Evolutionary conservation across 2,797 vertebrate genomes (phyloP).

Genomic region (Synaphobranchus kaupii): DNA sequence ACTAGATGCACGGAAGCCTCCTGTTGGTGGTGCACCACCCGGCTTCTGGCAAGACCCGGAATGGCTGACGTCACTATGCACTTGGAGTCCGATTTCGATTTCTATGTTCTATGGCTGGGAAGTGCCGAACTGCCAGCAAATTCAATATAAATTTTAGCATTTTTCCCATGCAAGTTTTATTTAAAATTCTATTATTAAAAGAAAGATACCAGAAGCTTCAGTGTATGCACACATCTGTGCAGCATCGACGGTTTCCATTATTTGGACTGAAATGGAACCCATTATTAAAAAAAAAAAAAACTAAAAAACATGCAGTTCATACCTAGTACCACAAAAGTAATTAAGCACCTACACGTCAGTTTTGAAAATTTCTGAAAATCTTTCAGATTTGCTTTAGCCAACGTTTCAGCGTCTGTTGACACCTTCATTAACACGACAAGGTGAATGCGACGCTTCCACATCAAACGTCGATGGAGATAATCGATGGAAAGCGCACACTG

Average conservation of each 20-base stretch:
- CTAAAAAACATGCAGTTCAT: background rate
- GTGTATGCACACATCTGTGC: background rate
- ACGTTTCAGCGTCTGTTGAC: background rate
- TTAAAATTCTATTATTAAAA: background rate
- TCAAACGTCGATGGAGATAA: background rate
- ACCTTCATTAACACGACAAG: background rate
- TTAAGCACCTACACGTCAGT: background rate
- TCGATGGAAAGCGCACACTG: background rate
- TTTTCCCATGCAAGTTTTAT: background rate
- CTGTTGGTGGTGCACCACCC: too few species aligned
- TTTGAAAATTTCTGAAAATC: background rate
- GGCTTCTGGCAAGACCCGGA: too few species aligned
- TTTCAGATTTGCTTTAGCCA: background rate
- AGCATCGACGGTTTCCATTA: background rate
- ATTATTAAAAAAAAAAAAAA: background rate
- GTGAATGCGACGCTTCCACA: background rate
- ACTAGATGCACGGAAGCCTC: background rate
- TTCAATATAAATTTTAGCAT: too few species aligned
- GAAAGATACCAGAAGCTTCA: background rate
- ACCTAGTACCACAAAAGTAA: background rate
- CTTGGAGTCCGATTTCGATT: too few species aligned
- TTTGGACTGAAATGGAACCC: background rate
- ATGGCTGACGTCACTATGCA: too few species aligned
- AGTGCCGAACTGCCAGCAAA: too few species aligned
- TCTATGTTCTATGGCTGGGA: too few species aligned